Evolutionary conservation across 2,888 invertebrate genomes (phyloP), one percentile per base, ranked within the genome.

Genomic region (Panzeria rudis): DNA sequence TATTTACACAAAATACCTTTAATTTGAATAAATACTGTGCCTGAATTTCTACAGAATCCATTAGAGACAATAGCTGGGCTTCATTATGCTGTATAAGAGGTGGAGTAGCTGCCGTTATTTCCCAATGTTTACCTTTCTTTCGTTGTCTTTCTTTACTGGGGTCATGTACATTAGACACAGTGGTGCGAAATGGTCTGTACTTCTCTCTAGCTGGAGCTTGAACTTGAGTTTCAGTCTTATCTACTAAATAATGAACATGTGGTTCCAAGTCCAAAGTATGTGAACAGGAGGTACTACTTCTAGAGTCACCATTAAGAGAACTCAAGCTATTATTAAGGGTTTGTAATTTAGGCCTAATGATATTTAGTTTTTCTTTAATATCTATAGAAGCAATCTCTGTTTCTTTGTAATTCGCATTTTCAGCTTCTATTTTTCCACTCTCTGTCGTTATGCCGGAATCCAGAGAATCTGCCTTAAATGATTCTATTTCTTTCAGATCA

Each of bases 91-190:
- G 89, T 62, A 93, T 90, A 0, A 89, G 88, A 11, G 92, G 92
- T 13, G 92, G 92, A 9, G 92, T 93, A 0, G 93, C 92, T 2
- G 92, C 92, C 2, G 93, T 92, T 9, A 89, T 84, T 83, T 92
- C 92, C 92, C 93, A 92, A 83, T 90, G 83, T 82, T 90, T 91
- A 2, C 89, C 88, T 44, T 88, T 87, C 71, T 90, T 92, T 3
- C 92, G 89, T 6, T 77, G 68, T 20, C 90, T 90, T 86, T 92
- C 92, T 82, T 92, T 92, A n/a, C 81, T 89, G 0, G 92, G 91
- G 87, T 90, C 90, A 68, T 92, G 92, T 0, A 92, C 92, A 88
- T 92, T 90, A 0, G 89, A 90, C 3, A 89, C 86, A 0, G 92
- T 92, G 0, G 92, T 93, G 25, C 91, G 89, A 82, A 90, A 92